Evolutionary conservation across 2,888 invertebrate species (phyloP).

Genomic region (Polietes domitor): DNA sequence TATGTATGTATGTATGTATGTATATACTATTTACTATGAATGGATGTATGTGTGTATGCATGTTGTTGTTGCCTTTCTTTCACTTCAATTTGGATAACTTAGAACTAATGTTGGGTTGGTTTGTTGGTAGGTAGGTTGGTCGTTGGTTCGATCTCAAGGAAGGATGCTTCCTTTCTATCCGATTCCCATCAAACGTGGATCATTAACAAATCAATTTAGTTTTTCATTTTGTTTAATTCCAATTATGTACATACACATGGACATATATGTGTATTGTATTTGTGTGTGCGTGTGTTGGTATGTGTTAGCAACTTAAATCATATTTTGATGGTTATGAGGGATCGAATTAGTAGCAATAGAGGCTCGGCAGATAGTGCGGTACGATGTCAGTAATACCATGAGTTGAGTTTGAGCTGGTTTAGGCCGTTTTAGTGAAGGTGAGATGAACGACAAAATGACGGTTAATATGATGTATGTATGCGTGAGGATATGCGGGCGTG

Average conservation of each 20-base stretch:
- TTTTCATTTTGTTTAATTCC: slow-evolving; percentile 60
- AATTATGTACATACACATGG: slow-evolving; percentile 11
- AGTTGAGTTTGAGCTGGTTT: not conserved
- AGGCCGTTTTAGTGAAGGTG: not conserved
- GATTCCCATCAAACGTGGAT: no score
- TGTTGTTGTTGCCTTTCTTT: slow-evolving; percentile 13
- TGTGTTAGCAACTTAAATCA: slow-evolving; percentile 25
- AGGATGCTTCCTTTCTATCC: no score
- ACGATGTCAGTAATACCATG: not conserved
- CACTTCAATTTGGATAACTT: slow-evolving; percentile 53
- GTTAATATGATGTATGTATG: not conserved
- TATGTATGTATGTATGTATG: not conserved
- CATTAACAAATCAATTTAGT: not conserved
- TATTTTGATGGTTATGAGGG: not conserved
- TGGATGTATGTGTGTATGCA: not conserved
- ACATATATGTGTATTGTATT: not conserved
- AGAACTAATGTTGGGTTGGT: slow-evolving; percentile 33
- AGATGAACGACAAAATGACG: not conserved
- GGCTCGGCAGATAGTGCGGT: slow-evolving; percentile 1
- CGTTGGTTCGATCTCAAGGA: no score
- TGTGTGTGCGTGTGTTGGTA: slow-evolving; percentile 6
- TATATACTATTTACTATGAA: not conserved
- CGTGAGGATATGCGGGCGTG: not conserved
- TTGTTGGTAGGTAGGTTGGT: no score
- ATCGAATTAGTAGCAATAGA: not conserved